Evolutionary conservation across 2,797 vertebrate species (phyloP).

Genomic region (Xiphophorus birchmanni): DNA sequence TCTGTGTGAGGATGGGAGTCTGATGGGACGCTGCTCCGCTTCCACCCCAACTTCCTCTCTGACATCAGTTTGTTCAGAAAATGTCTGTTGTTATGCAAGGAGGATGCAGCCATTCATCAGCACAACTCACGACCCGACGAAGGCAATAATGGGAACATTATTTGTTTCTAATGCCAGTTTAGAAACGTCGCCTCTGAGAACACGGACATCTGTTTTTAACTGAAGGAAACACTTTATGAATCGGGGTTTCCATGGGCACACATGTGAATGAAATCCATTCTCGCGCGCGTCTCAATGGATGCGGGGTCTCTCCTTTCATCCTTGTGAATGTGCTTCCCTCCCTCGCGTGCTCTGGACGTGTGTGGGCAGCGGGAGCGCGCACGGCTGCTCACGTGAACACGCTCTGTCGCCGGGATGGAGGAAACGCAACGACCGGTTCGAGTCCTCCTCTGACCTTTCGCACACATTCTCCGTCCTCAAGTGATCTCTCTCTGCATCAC

Average conservation of each 20-base stretch:
- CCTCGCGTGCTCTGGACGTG: constrained; percentile 17
- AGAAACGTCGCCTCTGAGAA: not conserved
- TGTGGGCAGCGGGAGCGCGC: constrained; percentile 17
- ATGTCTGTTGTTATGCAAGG: constrained; percentile 40
- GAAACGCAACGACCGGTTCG: constrained; percentile 28
- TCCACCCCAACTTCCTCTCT: not conserved
- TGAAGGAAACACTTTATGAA: constrained; percentile 45
- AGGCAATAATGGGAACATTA: not conserved
- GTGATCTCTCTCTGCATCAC: not conserved
- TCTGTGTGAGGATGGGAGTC: not conserved
- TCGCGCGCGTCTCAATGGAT: constrained; percentile 23
- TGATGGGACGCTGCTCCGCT: constrained; percentile 15
- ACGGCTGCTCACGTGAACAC: constrained; percentile 74
- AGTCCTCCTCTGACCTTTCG: constrained; percentile 10
- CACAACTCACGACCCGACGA: constrained; percentile 24
- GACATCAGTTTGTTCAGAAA: constrained; percentile 60
- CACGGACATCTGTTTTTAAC: not conserved
- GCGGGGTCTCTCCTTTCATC: constrained; percentile 44
- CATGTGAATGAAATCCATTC: constrained; percentile 64
- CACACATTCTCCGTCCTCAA: not conserved
- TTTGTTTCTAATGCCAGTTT: not conserved
- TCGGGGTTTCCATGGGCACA: constrained; percentile 56
- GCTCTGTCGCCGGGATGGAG: constrained; percentile 61
- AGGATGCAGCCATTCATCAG: constrained; percentile 56
- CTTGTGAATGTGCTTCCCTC: not conserved